Evolutionary conservation across 2,113 vertebrate species (phyloP).

Genomic region (Sardina pilchardus): DNA sequence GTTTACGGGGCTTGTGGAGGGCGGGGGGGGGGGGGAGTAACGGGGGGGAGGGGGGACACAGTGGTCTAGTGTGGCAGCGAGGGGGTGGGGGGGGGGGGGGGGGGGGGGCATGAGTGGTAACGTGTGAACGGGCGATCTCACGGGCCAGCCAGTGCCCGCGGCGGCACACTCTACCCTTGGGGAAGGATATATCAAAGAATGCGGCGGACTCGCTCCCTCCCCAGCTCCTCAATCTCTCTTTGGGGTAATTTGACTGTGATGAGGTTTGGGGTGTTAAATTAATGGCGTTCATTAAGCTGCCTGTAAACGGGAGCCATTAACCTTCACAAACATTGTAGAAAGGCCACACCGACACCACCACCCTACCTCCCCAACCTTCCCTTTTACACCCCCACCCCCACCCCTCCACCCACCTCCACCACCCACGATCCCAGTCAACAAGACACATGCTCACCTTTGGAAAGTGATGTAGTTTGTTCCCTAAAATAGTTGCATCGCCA

Average conservation of each 20-base stretch:
- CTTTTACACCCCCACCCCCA: not conserved
- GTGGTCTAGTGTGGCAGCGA: not conserved
- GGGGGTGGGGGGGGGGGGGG: too few species aligned
- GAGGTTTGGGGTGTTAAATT: slow-evolving; percentile 44
- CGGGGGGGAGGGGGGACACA: too few species aligned
- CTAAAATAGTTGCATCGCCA: slow-evolving; percentile 49
- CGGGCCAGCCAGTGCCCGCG: not conserved
- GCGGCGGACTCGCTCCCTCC: slow-evolving; percentile 24
- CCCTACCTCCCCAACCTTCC: not conserved
- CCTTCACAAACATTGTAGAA: slow-evolving; percentile 47
- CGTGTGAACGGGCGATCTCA: not conserved
- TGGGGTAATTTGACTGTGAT: slow-evolving; percentile 45
- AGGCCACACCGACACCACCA: slow-evolving; percentile 10
- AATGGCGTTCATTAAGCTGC: slow-evolving; percentile 48
- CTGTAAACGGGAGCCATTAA: slow-evolving; percentile 47
- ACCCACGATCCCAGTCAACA: slow-evolving; percentile 18
- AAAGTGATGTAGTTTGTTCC: slow-evolving; percentile 29
- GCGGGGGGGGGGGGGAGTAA: not conserved
- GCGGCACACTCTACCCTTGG: slow-evolving; percentile 27
- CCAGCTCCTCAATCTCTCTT: slow-evolving; percentile 34
- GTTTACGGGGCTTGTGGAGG: not conserved
- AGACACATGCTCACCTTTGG: slow-evolving; percentile 39
- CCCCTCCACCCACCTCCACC: slow-evolving; percentile 8
- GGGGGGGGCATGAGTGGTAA: not conserved
- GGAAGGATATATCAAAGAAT: slow-evolving; percentile 41